Conservation (phyloP, 1,140 invertebrate genomes). For the Brachionus plicatilis region DNA sequence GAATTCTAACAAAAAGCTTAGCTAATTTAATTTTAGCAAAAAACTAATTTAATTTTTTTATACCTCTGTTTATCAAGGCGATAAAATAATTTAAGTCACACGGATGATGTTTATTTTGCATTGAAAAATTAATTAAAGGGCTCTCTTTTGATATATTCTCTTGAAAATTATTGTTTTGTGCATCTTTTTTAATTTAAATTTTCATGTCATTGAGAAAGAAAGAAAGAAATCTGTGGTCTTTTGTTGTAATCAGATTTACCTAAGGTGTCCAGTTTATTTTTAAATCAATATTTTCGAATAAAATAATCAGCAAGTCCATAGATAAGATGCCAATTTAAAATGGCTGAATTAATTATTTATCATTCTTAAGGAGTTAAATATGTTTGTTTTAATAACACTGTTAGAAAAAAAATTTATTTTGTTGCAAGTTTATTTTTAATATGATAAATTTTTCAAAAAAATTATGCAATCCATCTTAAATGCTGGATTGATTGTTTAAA, state of each 20-base stretch:
- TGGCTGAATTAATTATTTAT: background rate
- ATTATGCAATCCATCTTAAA: background rate
- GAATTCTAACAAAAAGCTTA: background rate
- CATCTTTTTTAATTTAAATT: background rate
- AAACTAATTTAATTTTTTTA: background rate
- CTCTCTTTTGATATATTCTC: background rate
- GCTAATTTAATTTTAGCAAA: too few relatives aligned
- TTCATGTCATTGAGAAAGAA: background rate
- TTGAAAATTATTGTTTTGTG: background rate
- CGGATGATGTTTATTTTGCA: background rate
- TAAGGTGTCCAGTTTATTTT: background rate
- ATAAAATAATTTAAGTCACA: background rate
- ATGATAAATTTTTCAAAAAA: background rate
- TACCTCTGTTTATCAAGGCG: background rate
- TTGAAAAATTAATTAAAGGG: background rate
- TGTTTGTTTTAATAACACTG: background rate
- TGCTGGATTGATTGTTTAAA: background rate
- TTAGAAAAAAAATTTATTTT: background rate
- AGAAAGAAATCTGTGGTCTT: background rate
- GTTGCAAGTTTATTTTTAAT: background rate
- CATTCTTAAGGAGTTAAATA: background rate
- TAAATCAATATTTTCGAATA: background rate
- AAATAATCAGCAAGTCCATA: background rate
- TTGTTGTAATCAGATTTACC: background rate
- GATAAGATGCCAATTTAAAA: background rate